Base-by-base conservation (phyloP, 2,113 vertebrate species). In the Rhinogobius similis region DNA sequence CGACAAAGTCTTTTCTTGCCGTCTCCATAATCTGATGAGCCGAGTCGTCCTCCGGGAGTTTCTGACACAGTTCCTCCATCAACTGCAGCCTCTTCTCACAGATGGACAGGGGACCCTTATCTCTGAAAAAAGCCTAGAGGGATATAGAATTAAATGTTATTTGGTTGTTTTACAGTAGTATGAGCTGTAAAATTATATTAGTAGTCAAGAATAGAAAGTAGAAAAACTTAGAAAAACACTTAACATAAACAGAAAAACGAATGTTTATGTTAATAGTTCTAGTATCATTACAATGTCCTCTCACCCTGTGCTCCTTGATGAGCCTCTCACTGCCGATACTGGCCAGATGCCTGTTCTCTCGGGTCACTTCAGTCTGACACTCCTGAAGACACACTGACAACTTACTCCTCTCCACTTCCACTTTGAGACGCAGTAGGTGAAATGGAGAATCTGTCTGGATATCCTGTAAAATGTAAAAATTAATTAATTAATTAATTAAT, bases 51-150 rank as follows among this genome's bases (percentile, higher is more conserved):
- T 93, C 94, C 0, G 95, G 95, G 21, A 99, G 93, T 61, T 98
- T 98, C 68, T 92, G 88, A 75, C 95, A 96, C n/a, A 97, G 89
- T 26, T 98, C 97, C 77, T 97, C 96, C 70, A 99, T 98, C 21
- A 95, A 77, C 56, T 95, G 94, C 46, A 98, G 78, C 58, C 97
- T 93, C 86, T 96, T 98, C 85, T 95, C 96, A 90, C 96, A 97
- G 8, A 96, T 86, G 1, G 94, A 92, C 78, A 93, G 94, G 26
- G 94, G 93, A 4, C 96, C 95, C 72, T 95, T 98, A 62, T 97
- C 97, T 73, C 95, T 89, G 6, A 99, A 99, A 84, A 98, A 99
- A 68, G 93, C 82, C 98, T 99, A 43, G 53, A 39, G 11, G 23
- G 12, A 55, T 23, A 53, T 26, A 26, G 24, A 55, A 55, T 24